Conservation (phyloP, 2,888 invertebrate species). For the Operophtera brumata region DNA sequence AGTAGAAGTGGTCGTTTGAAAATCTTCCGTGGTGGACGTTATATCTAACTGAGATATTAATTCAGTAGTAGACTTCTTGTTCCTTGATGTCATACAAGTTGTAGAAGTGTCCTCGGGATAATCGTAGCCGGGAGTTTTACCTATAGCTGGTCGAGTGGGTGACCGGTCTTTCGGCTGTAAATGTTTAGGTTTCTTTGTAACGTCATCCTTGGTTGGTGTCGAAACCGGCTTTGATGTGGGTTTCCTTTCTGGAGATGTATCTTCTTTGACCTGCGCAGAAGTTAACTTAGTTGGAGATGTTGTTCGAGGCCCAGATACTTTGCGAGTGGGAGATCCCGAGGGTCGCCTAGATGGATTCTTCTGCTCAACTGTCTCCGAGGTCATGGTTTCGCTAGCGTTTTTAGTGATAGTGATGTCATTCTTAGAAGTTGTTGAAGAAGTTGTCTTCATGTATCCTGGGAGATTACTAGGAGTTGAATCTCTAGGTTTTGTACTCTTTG, state of each 20-base stretch:
- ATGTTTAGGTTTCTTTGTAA: slow-evolving; percentile 8
- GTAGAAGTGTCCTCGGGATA: slow-evolving; percentile 1
- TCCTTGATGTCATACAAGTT: slow-evolving; percentile 8
- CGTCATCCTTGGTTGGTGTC: slow-evolving; percentile 16
- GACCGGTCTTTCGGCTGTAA: slow-evolving; percentile 27
- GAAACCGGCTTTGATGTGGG: slow-evolving; percentile 12
- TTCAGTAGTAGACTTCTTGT: slow-evolving; percentile 17
- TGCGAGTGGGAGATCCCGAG: slow-evolving; percentile 18
- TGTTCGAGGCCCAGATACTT: slow-evolving; percentile 14
- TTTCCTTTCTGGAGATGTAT: slow-evolving; percentile 29
- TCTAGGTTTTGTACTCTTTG: slow-evolving; percentile 20
- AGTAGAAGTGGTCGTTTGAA: slow-evolving; percentile 5
- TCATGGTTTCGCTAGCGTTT: slow-evolving; percentile 25
- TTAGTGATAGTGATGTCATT: slow-evolving; percentile 28
- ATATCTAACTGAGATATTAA: slow-evolving; percentile 16
- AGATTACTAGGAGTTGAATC: slow-evolving; percentile 22
- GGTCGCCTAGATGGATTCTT: slow-evolving; percentile 12
- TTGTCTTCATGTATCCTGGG: slow-evolving; percentile 32
- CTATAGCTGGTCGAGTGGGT: slow-evolving; percentile 22
- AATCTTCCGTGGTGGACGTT: slow-evolving; percentile 11
- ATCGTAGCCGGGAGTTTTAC: slow-evolving; percentile 26
- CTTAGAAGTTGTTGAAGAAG: slow-evolving; percentile 30
- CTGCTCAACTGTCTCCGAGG: slow-evolving; percentile 22
- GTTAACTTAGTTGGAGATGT: slow-evolving; percentile 25
- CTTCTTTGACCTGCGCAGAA: slow-evolving; percentile 5